phyloP scores from a whole-genome alignment of 2,888 invertebrate species.

The Cerastis leucographa region DNA sequence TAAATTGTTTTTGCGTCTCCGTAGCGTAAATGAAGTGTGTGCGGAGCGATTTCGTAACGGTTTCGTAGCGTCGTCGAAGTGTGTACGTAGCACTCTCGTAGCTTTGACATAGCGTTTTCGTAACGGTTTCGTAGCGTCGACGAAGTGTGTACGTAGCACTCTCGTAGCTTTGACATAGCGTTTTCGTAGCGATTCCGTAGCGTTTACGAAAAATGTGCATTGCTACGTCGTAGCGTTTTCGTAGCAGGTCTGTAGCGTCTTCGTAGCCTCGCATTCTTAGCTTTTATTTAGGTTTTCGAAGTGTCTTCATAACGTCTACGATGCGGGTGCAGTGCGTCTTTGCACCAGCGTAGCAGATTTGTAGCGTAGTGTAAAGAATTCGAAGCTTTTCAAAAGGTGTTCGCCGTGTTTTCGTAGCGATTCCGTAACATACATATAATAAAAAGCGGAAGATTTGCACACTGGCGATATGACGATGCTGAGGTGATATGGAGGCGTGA shows the following conservation, averaged over 20 bases:
- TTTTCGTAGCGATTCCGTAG: background rate
- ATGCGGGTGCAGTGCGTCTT: background rate
- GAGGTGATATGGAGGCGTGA: too few species aligned
- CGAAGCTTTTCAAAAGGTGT: background rate
- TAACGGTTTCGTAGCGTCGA: constrained; percentile 4
- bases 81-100: background rate
- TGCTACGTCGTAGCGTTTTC: constrained; percentile 2
- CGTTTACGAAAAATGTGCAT: background rate
- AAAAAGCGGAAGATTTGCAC: too few species aligned
- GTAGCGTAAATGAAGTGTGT: background rate
- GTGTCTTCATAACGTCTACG: background rate
- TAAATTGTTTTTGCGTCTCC: background rate
- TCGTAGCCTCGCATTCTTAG: background rate
- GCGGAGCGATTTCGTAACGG: background rate
- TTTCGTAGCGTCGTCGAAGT: background rate
- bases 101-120: background rate
- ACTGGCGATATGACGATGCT: too few species aligned
- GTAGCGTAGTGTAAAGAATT: background rate
- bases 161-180: background rate
- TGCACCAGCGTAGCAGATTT: background rate
- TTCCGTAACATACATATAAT: background rate
- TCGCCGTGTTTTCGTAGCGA: background rate
- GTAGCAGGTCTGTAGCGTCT: background rate
- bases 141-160: background rate
- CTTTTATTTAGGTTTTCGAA: background rate